Evolutionary conservation across 2,797 vertebrate genomes (phyloP).

Genomic region (Labroides dimidiatus): DNA sequence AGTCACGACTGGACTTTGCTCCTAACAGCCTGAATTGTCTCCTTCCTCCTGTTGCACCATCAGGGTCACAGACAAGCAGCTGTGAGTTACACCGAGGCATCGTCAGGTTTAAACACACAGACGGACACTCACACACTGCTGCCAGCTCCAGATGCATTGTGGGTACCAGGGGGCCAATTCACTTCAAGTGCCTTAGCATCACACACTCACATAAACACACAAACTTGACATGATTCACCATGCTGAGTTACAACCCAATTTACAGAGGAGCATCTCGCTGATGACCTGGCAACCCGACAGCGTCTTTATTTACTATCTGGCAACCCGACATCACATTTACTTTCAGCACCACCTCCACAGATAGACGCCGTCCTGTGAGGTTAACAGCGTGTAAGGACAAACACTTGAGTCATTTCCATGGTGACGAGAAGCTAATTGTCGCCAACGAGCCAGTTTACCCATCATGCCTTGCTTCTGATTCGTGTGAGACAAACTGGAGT

Average conservation of each 20-base stretch:
- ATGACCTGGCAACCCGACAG: slow-evolving; percentile 69
- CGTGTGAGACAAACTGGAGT: slow-evolving; percentile 56
- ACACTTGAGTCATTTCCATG: slow-evolving; percentile 46
- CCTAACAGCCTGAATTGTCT: background rate
- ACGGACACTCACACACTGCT: slow-evolving; percentile 55
- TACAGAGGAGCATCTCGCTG: slow-evolving; percentile 63
- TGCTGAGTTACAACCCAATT: slow-evolving; percentile 71
- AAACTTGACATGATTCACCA: slow-evolving; percentile 56
- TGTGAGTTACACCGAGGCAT: slow-evolving; percentile 45
- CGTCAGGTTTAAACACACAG: slow-evolving; percentile 53
- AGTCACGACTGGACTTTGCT: too few species aligned
- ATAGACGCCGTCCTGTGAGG: slow-evolving; percentile 27
- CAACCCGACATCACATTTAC: slow-evolving; percentile 50
- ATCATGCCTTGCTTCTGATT: slow-evolving; percentile 60
- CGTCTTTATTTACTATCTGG: slow-evolving; percentile 71
- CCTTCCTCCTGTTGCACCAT: slow-evolving; percentile 36
- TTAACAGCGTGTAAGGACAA: slow-evolving; percentile 38
- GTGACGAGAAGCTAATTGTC: slow-evolving; percentile 43
- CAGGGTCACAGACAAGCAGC: slow-evolving; percentile 40
- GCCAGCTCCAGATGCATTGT: slow-evolving; percentile 77
- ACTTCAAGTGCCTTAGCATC: slow-evolving; percentile 65
- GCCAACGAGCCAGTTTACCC: slow-evolving; percentile 51
- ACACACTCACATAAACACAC: slow-evolving; percentile 34
- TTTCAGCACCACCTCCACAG: background rate
- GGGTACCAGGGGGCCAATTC: slow-evolving; percentile 71